These are phyloP conservation scores for Bombus turneri DNA, from an alignment of 1,140 invertebrate genomes.

Conservation along the genomic window DNA sequence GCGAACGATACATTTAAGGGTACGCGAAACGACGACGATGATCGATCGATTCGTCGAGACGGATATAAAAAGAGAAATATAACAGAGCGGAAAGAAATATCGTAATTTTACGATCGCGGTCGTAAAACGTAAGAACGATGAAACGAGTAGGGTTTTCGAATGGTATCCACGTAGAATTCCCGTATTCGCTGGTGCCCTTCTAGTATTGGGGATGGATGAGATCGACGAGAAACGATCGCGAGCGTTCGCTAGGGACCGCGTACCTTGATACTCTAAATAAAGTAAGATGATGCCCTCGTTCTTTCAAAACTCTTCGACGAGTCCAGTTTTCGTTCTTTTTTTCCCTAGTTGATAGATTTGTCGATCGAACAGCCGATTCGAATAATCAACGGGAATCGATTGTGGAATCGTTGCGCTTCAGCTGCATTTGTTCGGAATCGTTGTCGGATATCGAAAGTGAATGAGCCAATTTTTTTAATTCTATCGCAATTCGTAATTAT, in stretches of 20 bases:
- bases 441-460: background rate
- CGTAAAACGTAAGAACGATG: background rate
- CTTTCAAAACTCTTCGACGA: conserved; percentile 77
- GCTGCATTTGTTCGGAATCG: no score
- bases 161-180: conserved; percentile 1
- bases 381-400: background rate
- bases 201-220: conserved; percentile 16
- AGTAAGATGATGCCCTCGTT: conserved; percentile 80
- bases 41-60: conserved; percentile 5
- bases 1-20: conserved; percentile 12
- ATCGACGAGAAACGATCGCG: background rate
- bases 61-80: background rate
- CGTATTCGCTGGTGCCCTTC: no score
- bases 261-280: conserved; percentile 74
- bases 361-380: conserved; percentile 36
- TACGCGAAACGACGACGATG: background rate
- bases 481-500: background rate
- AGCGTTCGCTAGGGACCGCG: conserved; percentile 45
- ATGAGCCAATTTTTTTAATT: background rate
- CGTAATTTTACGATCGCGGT: background rate
- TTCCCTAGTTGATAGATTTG: conserved; percentile 41
- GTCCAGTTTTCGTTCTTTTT: conserved; percentile 38
- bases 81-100: background rate
- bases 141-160: conserved; percentile 8
- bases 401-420: background rate